Evolutionary conservation across 2,797 vertebrate genomes (phyloP), one percentile per base, ranked within the genome.

Genomic region (Oreochromis mossambicus): DNA sequence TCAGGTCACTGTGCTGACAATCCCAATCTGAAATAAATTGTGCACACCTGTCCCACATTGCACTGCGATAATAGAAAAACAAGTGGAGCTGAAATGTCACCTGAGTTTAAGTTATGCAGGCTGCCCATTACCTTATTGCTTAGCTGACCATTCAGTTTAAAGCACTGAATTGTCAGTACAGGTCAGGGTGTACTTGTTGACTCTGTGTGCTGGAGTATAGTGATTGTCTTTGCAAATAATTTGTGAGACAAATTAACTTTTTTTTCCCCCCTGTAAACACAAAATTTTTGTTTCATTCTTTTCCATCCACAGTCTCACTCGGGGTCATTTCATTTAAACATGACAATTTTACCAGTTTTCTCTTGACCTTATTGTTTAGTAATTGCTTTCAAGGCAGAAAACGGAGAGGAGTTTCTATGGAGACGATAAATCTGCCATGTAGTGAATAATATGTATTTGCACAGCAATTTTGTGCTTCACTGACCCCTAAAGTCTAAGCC

Each of bases 391-490:
- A 91, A 17, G 52, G 87, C 75, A 85, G 84, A 87, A 94, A 92
- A 91, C 68, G 24, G 56, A 88, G 86, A 79, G 75, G 83, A 73
- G 94, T 95, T 94, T 94, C 93, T 91, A 94, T 94, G 92, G 92
- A 84, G 88, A 96, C 63, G 77, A 93, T 91, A 87, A 88, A 91
- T 92, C 90, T 90, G 86, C 91, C 88, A 90, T 90, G 91, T 93
- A 85, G 85, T 81, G 81, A 92, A 91, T 92, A 92, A 95, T 90
- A 94, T 92, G 90, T 92, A 92, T 95, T 92, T 94, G 92, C 89
- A 80, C 84, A 82, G 92, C 87, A 94, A 95, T 95, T 94, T 94
- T 94, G 87, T 85, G 94, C 94, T 94, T 87, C 88, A 86, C 79
- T 94, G 93, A 93, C 88, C 91, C 81, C 82, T 85, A 91, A 93